Conservation (phyloP, 1,140 invertebrate genomes). For the Eurosta solidaginis region DNA sequence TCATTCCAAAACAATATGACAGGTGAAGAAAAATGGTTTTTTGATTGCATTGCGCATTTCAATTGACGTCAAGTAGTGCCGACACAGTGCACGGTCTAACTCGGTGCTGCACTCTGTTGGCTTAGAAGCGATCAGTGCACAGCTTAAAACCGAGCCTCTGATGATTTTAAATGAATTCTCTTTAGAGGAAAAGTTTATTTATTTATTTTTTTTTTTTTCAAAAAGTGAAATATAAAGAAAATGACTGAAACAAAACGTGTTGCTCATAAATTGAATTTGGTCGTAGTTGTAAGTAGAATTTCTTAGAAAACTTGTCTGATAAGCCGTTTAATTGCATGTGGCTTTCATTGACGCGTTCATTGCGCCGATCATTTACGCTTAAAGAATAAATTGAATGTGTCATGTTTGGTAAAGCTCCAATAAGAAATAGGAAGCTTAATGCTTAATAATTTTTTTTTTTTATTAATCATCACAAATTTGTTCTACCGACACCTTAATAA, state of each 20-base stretch:
- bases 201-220: no score
- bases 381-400: not conserved
- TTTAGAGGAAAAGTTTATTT: not conserved
- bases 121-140: not conserved
- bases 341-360: not conserved
- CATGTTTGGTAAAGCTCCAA: not conserved
- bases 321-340: constrained; percentile 8
- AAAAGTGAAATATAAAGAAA: not conserved
- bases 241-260: not conserved
- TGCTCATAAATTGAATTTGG: not conserved
- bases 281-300: not conserved
- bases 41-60: constrained; percentile 14
- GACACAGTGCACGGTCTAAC: not conserved
- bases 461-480: no score
- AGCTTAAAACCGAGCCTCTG: not conserved
- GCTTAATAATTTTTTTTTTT: not conserved
- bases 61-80: not conserved
- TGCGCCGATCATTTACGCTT: not conserved
- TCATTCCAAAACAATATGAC: not conserved
- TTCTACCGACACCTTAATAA: no score
- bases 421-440: not conserved
- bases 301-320: constrained; percentile 4
- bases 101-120: not conserved
- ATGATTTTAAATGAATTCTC: not conserved
- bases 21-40: constrained; percentile 24